Evolutionary conservation across 2,113 vertebrate species (phyloP).

Genomic region (Ophiodon elongatus): DNA sequence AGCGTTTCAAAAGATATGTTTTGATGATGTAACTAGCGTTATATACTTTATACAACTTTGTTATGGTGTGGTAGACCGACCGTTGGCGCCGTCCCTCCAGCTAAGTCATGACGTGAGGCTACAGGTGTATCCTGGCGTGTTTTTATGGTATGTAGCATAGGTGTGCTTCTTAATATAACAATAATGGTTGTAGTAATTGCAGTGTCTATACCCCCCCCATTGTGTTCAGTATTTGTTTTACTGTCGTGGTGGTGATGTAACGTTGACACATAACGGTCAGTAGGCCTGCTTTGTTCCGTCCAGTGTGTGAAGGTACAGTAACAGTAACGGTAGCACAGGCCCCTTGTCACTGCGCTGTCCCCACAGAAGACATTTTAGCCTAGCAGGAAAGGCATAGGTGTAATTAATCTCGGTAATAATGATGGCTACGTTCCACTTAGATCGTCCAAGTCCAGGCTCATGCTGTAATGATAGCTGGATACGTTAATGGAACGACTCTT

Average conservation of each 20-base stretch:
- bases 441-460: conserved; percentile 10
- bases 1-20: too few species aligned
- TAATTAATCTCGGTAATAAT: conserved; percentile 40
- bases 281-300: background rate
- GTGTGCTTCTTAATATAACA: background rate
- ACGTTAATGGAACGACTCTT: conserved; percentile 15
- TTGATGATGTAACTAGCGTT: too few species aligned
- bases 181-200: background rate
- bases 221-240: background rate
- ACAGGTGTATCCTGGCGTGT: too few species aligned
- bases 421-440: conserved; percentile 17
- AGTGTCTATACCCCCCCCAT: too few species aligned
- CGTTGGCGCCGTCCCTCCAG: too few species aligned
- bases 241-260: background rate
- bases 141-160: background rate
- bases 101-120: too few species aligned
- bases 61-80: too few species aligned
- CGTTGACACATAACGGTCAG: too few species aligned
- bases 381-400: conserved; percentile 11
- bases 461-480: background rate
- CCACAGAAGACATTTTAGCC: background rate
- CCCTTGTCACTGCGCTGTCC: background rate
- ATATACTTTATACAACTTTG: too few species aligned
- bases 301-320: background rate
- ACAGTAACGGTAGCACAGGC: background rate